Percentiles rank a stretch among this genome's conserved stretches.
phyloP scores from a whole-genome alignment of 1,140 invertebrate genomes.

The Drosophila tani region DNA sequence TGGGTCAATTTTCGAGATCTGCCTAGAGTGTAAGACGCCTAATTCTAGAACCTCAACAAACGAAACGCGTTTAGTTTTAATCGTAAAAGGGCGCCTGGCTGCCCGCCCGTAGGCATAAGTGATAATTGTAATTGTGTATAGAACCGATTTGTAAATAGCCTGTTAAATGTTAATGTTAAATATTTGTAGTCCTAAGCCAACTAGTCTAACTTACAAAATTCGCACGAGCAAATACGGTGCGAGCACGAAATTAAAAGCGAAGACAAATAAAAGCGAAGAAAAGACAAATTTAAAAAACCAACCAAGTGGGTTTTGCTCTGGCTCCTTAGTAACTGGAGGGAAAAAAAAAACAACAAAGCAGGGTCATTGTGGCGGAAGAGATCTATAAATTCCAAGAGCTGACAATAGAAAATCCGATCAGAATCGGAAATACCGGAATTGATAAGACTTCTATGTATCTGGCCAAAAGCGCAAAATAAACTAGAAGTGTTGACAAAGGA shows the following conservation, averaged over 20 bases:
- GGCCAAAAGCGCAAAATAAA: background rate
- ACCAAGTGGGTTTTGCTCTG: conserved; percentile 20
- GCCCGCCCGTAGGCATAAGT: conserved; percentile 59
- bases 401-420: conserved; percentile 12
- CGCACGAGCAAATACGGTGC: conserved; percentile 67
- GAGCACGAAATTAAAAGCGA: conserved; percentile 64
- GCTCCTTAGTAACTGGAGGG: background rate
- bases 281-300: conserved; percentile 38
- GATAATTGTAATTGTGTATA: conserved; percentile 76
- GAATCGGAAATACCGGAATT: conserved; percentile 17
- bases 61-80: conserved; percentile 44
- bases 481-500: conserved; percentile 4
- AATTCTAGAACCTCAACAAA: conserved; percentile 69
- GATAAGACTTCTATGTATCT: background rate
- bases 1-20: conserved; percentile 82
- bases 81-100: conserved; percentile 21
- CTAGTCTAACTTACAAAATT: conserved; percentile 81
- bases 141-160: conserved; percentile 75
- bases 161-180: conserved; percentile 81
- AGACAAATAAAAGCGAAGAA: conserved; percentile 69
- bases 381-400: conserved; percentile 6
- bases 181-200: conserved; percentile 77
- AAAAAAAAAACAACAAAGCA: conserved; percentile 1
- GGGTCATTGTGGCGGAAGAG: conserved; percentile 34
- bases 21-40: conserved; percentile 70